phyloP scores from a whole-genome alignment of 2,888 invertebrate genomes.

The Raillietiella orientalis region DNA sequence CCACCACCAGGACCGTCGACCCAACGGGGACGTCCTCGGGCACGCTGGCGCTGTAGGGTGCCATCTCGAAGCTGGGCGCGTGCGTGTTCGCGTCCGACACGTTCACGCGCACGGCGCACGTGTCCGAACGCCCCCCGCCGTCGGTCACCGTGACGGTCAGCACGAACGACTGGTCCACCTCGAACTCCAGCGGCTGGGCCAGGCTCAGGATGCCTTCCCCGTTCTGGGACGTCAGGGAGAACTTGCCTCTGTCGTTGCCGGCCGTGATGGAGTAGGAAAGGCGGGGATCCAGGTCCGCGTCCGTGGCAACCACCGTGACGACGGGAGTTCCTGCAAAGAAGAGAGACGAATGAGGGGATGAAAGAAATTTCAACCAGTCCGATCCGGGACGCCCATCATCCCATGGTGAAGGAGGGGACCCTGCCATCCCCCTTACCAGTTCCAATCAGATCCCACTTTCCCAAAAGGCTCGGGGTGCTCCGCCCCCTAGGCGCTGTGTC shows the following conservation, averaged over 20 bases:
- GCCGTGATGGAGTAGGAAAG: conserved; percentile 12
- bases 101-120: conserved; percentile 63
- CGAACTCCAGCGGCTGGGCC: conserved; percentile 66
- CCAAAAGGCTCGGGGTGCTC: too few species aligned
- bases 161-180: conserved; percentile 56
- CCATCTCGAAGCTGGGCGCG: conserved; percentile 68
- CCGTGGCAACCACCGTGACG: conserved; percentile 53
- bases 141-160: conserved; percentile 58
- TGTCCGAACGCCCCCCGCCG: conserved; percentile 54
- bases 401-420: too few species aligned
- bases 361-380: too few species aligned
- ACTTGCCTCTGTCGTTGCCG: conserved; percentile 17
- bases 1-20: conserved; percentile 62
- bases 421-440: too few species aligned
- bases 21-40: conserved; percentile 78
- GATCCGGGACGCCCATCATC: too few species aligned
- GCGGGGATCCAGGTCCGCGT: conserved; percentile 54
- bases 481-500: too few species aligned
- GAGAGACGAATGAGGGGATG: too few species aligned
- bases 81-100: conserved; percentile 82
- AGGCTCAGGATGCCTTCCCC: conserved; percentile 35
- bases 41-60: conserved; percentile 55
- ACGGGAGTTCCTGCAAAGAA: too few species aligned
- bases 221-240: conserved; percentile 64
- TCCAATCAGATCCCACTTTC: too few species aligned